Evolutionary conservation across 2,113 vertebrate species (phyloP).

Genomic region (Tachysurus vachellii): DNA sequence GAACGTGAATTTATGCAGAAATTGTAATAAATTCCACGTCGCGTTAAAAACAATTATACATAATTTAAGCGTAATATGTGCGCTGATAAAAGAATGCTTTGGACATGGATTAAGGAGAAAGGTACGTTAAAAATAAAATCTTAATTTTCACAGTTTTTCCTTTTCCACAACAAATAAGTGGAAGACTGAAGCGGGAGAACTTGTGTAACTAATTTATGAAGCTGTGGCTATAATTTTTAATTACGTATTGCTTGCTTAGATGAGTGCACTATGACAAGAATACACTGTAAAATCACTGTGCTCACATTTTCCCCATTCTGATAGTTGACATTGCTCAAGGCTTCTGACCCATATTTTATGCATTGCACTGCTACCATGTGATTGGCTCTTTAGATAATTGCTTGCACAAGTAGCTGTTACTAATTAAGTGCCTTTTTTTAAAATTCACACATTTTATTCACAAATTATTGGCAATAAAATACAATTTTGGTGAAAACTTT

Average conservation of each 20-base stretch:
- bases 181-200: background rate
- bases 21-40: background rate
- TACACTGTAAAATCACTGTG: background rate
- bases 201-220: background rate
- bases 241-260: background rate
- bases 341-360: too few relatives aligned
- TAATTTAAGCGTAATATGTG: background rate
- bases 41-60: background rate
- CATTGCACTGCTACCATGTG: too few relatives aligned
- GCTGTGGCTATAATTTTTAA: background rate
- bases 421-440: too few relatives aligned
- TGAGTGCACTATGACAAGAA: background rate
- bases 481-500: background rate
- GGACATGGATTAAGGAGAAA: background rate
- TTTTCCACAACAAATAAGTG: background rate
- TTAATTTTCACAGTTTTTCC: background rate
- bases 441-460: too few relatives aligned
- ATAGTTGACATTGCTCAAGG: too few relatives aligned
- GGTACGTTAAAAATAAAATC: background rate
- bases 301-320: too few relatives aligned
- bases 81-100: background rate
- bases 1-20: background rate
- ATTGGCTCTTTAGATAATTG: too few relatives aligned
- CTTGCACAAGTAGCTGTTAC: too few relatives aligned
- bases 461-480: background rate